Conservation (phyloP, 1,140 invertebrate species). For the Bombus breviceps region DNA sequence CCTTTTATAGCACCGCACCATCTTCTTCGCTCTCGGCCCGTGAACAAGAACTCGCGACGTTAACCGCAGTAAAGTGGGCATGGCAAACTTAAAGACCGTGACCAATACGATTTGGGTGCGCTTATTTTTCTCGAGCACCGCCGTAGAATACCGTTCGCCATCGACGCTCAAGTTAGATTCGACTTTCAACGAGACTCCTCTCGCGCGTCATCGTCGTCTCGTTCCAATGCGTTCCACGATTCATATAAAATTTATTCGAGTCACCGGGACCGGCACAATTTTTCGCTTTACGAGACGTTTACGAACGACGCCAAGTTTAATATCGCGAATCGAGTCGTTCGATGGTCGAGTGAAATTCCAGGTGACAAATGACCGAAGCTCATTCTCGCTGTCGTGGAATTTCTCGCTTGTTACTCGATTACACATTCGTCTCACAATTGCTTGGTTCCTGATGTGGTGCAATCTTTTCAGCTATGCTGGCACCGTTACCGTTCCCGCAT, state of each 20-base stretch:
- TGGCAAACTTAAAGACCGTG: conserved; percentile 71
- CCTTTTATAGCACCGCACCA: not conserved
- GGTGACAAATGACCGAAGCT: not conserved
- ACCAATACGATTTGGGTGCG: conserved; percentile 70
- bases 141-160: not conserved
- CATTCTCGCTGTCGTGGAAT: not conserved
- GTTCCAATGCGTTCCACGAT: not conserved
- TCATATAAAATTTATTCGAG: not conserved
- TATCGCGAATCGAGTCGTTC: not conserved
- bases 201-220: not conserved
- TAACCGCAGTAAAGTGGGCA: conserved; percentile 73
- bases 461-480: not conserved
- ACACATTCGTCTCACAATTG: not conserved
- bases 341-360: not conserved
- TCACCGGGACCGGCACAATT: not conserved
- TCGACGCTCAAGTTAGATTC: not conserved
- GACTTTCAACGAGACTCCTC: not conserved
- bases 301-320: not conserved
- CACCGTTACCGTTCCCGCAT: not conserved
- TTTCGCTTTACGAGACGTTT: not conserved
- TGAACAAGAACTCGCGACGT: conserved; percentile 60
- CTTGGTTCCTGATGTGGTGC: not conserved
- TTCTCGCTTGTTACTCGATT: not conserved
- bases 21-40: not conserved
- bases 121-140: conserved; percentile 61